A percentile compares a stretch with the other conserved stretches of the same genome.
phyloP scores from a whole-genome alignment of 1,140 invertebrate species.

The Mactra quadrangularis region DNA sequence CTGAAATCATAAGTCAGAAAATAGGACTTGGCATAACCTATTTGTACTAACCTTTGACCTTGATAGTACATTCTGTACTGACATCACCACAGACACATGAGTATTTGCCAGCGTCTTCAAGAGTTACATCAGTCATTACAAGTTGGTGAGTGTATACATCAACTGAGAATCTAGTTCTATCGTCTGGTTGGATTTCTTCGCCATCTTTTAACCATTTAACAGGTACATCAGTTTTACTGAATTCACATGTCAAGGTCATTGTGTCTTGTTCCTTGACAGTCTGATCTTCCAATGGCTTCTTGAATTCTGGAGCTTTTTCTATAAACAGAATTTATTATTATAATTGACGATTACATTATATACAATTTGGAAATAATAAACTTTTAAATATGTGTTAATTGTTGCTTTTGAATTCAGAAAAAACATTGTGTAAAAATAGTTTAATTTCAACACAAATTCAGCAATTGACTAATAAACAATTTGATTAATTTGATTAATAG shows the following conservation, averaged over 20 bases:
- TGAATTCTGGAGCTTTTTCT: constrained; percentile 78
- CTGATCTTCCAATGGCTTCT: constrained; percentile 72
- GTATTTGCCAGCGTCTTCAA: constrained; percentile 73
- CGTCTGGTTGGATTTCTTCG: constrained; percentile 67
- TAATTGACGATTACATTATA: too few species aligned
- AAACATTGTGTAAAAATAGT: too few species aligned
- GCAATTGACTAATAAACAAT: too few species aligned
- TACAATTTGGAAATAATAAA: too few species aligned
- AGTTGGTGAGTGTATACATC: constrained; percentile 70
- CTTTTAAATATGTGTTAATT: too few species aligned
- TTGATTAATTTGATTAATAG: too few species aligned
- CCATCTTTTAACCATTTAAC: constrained; percentile 84
- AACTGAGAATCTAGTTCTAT: constrained; percentile 80
- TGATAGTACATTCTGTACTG: constrained; percentile 66
- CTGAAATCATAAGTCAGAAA: too few species aligned
- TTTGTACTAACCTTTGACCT: constrained; percentile 63
- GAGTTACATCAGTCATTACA: constrained; percentile 67
- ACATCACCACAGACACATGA: constrained; percentile 73
- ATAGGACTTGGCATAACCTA: too few species aligned
- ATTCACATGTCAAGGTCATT: constrained; percentile 79
- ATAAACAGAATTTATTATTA: constrained; percentile 18
- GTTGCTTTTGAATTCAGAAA: too few species aligned
- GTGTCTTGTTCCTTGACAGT: constrained; percentile 72
- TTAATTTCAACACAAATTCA: too few species aligned
- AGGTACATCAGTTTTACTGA: constrained; percentile 76